Base-by-base conservation (phyloP, 2,113 vertebrate species). In the Tretioscincus oriximinensis region DNA sequence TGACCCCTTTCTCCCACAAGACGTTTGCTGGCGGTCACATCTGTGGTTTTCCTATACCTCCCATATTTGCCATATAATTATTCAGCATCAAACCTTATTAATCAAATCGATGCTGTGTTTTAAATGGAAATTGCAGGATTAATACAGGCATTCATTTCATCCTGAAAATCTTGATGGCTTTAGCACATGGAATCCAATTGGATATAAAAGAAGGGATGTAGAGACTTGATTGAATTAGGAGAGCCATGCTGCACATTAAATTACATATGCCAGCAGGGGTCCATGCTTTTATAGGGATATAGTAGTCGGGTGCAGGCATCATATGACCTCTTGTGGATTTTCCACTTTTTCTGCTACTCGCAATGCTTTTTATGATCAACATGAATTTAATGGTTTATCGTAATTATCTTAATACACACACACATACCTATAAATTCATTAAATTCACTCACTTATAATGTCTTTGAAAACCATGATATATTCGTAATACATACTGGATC, bases 51-150 rank as follows among this genome's bases (percentile, higher is more conserved):
- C 95, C 96, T 97, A 96, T 96, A 97, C 94, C 96, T 93, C 91
- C 93, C 94, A 94, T 97, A 97, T 97, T 97, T 96, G 95, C 95
- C 16, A 86, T 95, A 96, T 98, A 98, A 99, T 99, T 99, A 99
- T 99, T 98, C 98, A 97, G 96, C 97, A 99, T 98, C 96, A 97
- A 97, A 96, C 96, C 97, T 98, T 99, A 98, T 99, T 99, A 99
- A 99, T 99, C 98, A 98, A 99, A 98, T 98, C 97, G 93, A 99
- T 99, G 97, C 94, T 96, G 95, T 96, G 95, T 98, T 99, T 98
- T 99, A 99, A 99, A 99, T 99, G 98, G 97, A 99, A 99, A 99
- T 99, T 98, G 96, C 94, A 88, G 98, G 98, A 99, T 99, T 99
- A 99, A 99, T 99, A 98, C 96, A 96, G 97, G 96, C 96, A 97